Base-by-base conservation (phyloP, 1,140 invertebrate species). In the Meloidogyne exigua region DNA sequence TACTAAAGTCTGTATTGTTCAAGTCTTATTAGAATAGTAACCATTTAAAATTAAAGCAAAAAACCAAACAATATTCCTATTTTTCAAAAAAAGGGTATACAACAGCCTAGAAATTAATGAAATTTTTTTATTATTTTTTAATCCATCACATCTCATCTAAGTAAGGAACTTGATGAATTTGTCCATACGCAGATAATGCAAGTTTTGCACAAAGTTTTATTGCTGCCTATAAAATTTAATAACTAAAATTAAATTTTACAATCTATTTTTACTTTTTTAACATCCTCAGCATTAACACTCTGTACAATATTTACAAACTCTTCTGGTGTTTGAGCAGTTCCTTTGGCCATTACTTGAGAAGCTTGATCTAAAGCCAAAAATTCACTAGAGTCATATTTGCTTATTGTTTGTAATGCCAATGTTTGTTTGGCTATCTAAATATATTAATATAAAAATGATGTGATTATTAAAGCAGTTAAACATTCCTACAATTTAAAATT, bases 161-260 rank as follows among this genome's bases (percentile, higher is more conserved):
- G 66, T 87, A 87, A 26, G 85, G 86, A 39, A 87, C 82, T 28
- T 85, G 72, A 21, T 76, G 23, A 44, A 87, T 75, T 36, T 75
- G 72, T 64, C 85, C 85, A 26, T 85, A 86, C 21, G 82, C 75
- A 21, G 86, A 80, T 67, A 87, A 36, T 5, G 85, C 86, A 13
- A 84, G 75, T 69, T 87, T 87, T 26, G 73, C 69, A 10, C 76
- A 72, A n/a, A 87, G 13, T 70, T 82, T 80, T 57, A 80, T 68
- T 21, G 86, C 86, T 25, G 85, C 85, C 83, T 84, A 63, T 39
- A 78, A 57, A 72, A 64, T 13, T 44, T 13, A 7, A 71, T 21
- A 36, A 75, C 75, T 66, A 32, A 73, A 25, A n/a, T 32, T 32
- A 68, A n/a, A 21, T 32, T 39, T 36, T 23, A 25, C 67, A 44